Base-by-base conservation (phyloP, 2,797 vertebrate species). In the Acanthis flammea region DNA sequence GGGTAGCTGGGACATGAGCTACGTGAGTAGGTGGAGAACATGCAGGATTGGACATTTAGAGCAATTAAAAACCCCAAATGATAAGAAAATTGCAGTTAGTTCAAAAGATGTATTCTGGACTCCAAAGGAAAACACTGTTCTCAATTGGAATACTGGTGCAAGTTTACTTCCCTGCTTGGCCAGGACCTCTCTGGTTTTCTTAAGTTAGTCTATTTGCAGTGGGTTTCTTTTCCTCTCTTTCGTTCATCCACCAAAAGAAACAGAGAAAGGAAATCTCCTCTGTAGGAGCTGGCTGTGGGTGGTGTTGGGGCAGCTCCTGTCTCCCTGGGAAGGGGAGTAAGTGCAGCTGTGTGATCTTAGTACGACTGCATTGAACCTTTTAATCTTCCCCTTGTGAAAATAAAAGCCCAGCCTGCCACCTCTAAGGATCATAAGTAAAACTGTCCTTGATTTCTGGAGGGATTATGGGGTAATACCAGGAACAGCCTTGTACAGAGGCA, bases 221-320 rank as follows among this genome's bases (percentile, higher is more conserved):
- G 25, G 14, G 0, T 54, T 76, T 95, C 72, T 70, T 70, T 76
- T 62, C 9, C 21, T 18, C 7, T 4, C 19, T 81, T 92, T 70
- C 72, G 33, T 47, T 91, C 58, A 87, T 58, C 27, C 60, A 42
- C 80, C 71, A 77, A 60, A 96, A 88, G 65, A 33, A 33, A 48
- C 2, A 44, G 19, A 74, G 72, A 53, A 60, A 80, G 57, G 37
- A 82, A 84, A 54, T 81, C 35, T 89, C n/a, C 30, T 61, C 70
- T 55, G 41, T 10, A 37, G 47, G 35, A 86, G 13, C 27, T 51
- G 35, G 4, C 8, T 51, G 13, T 6, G 31, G 45, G 30, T 35
- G 45, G 3, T 4, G 13, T 11, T 4, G 4, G 3, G 11, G 6
- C 5, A 28, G 28, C n/a, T 77, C 28, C 14, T 35, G 0, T 63